Base-by-base conservation (phyloP, 2,113 vertebrate genomes). In the Pleuronectes platessa region DNA sequence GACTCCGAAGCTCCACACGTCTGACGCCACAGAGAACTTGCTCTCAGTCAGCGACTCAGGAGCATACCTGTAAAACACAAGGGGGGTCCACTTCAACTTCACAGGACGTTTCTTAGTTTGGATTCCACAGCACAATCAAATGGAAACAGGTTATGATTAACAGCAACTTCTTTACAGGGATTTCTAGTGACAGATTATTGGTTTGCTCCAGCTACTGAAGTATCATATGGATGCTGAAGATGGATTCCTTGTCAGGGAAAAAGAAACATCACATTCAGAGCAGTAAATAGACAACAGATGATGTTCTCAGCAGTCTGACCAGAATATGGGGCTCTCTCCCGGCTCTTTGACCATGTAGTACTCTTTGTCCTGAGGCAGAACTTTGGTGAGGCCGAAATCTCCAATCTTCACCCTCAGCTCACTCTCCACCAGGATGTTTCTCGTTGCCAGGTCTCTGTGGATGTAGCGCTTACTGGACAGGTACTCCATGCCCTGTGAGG, bases 331-430 rank as follows among this genome's bases (percentile, higher is more conserved):
- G 81, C 98, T 99, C 92, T 99, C 98, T 73, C 98, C 98, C 10
- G 98, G 98, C 82, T 99, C 97, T 85, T 96, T 97, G 14, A 99
- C 97, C 93, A 98, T 99, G 92, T 99, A 99, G 88, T 99, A 99
- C 78, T 99, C 98, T 84, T 99, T 99, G 85, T 98, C 98, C 92
- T 98, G 97, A 42, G 98, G 98, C 78, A 99, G 93, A 45, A 99
- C 95, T 93, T 99, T 99, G 2, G 97, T 98, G 85, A 99, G 94
- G 23, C 98, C 98, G 79, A 99, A 99, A 83, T 99, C 98, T 83
- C 98, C 98, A 58, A 99, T 99, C 95, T 99, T 99, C 71, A 99
- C 98, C 91, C 96, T 93, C 71, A 95, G 94, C 91, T 99, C 97
- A 51, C 97, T 99, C 90, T 99, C 97, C 69, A 99, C 98, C 6